Evolutionary conservation across 2,888 invertebrate genomes (phyloP), one percentile per base, ranked within the genome.

Genomic region (Drosophila paramelanica): DNA sequence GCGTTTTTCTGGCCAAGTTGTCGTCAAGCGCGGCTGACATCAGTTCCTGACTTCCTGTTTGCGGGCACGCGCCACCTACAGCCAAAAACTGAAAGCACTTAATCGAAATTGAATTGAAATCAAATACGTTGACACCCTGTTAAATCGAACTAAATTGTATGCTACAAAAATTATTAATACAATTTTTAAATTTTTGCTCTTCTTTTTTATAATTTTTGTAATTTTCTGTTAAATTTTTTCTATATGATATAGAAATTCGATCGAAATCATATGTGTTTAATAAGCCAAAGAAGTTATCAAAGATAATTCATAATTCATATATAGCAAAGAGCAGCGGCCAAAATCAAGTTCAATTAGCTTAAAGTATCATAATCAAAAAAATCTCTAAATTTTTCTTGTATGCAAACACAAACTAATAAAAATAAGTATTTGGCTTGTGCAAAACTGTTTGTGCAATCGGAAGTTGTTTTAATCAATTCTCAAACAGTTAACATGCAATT

Each of bases 1-100:
- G 41, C 43, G 43, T 38, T 47, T 13, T 55, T 27, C 39, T 42
- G 38, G 67, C 45, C 17, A 46, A 17, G 31, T 45, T 49, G 31
- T 31, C 31, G 68, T 42, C 56, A 57, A 53, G 33, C 38, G 45
- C 20, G 10, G 42, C 45, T 62, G 39, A 69, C 59, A 67, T 58
- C 69, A 53, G 49, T 20, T 17, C 17, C 17, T 41, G 13, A 31
- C 51, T 69, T 69, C 69, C 69, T 70, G 56, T 67, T 72, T 49
- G 42, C 42, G 11, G 73, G 57, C 72, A 73, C 72, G 72, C 68
- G 74, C 39, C 50, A 7, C 14, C 8, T 2, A 23, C 42, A 17
- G 23, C 46, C n/a, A 20, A 64, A 43, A 2, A 23, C 17, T 31
- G 20, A 14, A 45, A 45, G 31, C 45, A 25, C 14, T 36, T 8